These are phyloP conservation scores for Heliconius hewitsoni DNA, from an alignment of 1,140 invertebrate species.

Conservation along the genomic window DNA sequence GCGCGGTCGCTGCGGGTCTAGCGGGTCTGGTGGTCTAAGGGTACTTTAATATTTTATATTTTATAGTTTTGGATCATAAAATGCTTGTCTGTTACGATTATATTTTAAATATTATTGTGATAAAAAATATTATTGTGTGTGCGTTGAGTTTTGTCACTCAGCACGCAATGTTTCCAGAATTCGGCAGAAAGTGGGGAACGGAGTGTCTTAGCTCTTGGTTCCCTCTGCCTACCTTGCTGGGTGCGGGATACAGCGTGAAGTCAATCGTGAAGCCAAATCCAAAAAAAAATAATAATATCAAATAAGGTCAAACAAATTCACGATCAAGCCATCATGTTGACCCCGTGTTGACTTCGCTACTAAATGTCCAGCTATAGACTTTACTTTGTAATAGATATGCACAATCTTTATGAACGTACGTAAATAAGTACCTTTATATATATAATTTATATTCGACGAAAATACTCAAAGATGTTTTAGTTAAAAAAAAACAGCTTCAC, in stretches of 20 bases:
- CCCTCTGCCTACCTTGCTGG: no score
- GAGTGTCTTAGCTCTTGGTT: no score
- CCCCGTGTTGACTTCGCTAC: constrained; percentile 4
- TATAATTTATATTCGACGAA: background rate
- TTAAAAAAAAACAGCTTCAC: no score
- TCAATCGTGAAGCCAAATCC: background rate
- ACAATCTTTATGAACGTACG: background rate
- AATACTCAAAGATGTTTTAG: background rate
- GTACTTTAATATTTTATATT: constrained; percentile 36
- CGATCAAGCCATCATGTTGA: constrained; percentile 10
- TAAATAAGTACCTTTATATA: background rate
- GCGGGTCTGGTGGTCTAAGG: constrained; percentile 10
- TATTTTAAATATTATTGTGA: background rate
- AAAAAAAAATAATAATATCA: background rate
- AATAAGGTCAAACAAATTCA: constrained; percentile 3
- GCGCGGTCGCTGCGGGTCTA: background rate
- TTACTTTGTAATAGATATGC: background rate
- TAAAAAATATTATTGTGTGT: background rate
- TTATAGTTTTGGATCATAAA: constrained; percentile 18
- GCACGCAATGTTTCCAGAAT: no score
- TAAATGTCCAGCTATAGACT: background rate
- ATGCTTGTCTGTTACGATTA: background rate
- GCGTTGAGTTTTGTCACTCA: no score
- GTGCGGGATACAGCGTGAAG: no score
- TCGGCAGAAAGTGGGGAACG: no score